phyloP scores from a whole-genome alignment of 2,888 invertebrate species.

The Andrena trimmerana region DNA sequence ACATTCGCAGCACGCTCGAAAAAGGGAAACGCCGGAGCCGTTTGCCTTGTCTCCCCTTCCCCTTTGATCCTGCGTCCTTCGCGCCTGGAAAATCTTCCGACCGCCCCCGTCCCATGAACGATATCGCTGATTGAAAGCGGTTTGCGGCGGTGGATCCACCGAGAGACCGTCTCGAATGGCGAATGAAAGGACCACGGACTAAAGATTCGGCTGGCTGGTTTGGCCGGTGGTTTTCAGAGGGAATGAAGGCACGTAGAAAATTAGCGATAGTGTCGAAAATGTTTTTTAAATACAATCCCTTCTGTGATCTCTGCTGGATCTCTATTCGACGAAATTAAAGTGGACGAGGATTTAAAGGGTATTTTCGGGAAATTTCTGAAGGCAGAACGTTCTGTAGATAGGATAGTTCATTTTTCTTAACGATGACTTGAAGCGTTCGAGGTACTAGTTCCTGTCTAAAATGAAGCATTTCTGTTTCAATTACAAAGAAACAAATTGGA shows the following conservation, averaged over 20 bases:
- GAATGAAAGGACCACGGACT: constrained; percentile 6
- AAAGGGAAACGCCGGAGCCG: constrained; percentile 22
- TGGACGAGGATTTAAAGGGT: too few species aligned
- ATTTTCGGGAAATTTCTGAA: too few species aligned
- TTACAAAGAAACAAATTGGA: too few species aligned
- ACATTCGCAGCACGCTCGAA: constrained; percentile 27
- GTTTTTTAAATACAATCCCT: background rate
- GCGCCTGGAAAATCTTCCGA: constrained; percentile 19
- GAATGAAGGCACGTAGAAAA: constrained; percentile 9
- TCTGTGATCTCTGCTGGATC: too few species aligned
- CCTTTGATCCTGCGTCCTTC: constrained; percentile 24
- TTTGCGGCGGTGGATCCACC: constrained; percentile 28
- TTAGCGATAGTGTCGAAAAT: background rate
- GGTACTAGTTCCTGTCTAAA: too few species aligned
- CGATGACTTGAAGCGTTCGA: too few species aligned
- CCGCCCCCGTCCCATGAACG: constrained; percentile 8
- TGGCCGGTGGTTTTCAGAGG: background rate
- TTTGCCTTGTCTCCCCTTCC: constrained; percentile 31
- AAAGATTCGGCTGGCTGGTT: constrained; percentile 18
- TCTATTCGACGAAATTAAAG: too few species aligned
- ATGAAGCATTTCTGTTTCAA: too few species aligned
- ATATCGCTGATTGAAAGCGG: constrained; percentile 57
- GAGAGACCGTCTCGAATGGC: constrained; percentile 2
- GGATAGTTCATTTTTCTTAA: too few species aligned
- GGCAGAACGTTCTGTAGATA: too few species aligned